Percentiles rank a stretch among this genome's conserved stretches.
Evolutionary conservation across 2,797 vertebrate genomes (phyloP).

Genomic region (Discoglossus pictus): DNA sequence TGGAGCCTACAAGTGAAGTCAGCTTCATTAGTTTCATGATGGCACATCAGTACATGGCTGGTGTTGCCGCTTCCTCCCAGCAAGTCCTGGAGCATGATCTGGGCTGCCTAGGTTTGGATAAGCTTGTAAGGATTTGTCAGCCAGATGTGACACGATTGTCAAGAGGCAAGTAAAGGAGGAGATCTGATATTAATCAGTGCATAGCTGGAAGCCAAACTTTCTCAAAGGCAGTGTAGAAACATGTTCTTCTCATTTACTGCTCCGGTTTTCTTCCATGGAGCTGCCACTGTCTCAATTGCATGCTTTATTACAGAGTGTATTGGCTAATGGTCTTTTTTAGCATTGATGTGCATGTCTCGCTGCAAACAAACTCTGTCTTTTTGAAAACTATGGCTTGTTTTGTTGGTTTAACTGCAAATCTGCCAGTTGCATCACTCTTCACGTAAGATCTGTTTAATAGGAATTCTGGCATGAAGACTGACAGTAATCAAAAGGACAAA

Average conservation of each 20-base stretch:
- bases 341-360: constrained; percentile 19
- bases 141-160: constrained; percentile 91
- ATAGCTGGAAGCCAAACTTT: constrained; percentile 90
- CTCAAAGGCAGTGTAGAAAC: constrained; percentile 84
- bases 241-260: constrained; percentile 86
- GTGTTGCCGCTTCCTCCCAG: constrained; percentile 74
- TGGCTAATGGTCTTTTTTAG: constrained; percentile 67
- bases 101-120: constrained; percentile 75
- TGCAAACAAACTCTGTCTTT: not conserved
- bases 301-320: constrained; percentile 66
- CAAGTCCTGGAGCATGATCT: constrained; percentile 73
- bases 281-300: constrained; percentile 74
- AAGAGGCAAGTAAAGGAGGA: constrained; percentile 80
- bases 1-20: constrained; percentile 68
- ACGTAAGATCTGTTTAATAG: constrained; percentile 13
- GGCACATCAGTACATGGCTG: constrained; percentile 72
- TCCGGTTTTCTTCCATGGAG: constrained; percentile 72
- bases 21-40: constrained; percentile 81
- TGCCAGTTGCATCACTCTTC: too few relatives aligned
- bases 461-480: not conserved
- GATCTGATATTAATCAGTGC: constrained; percentile 89
- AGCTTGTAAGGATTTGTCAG: constrained; percentile 88
- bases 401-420: too few relatives aligned
- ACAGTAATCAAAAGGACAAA: constrained; percentile 7
- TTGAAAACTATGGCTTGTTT: too few relatives aligned